phyloP scores from a whole-genome alignment of 2,888 invertebrate genomes.

The Hanleya hanleyi region DNA sequence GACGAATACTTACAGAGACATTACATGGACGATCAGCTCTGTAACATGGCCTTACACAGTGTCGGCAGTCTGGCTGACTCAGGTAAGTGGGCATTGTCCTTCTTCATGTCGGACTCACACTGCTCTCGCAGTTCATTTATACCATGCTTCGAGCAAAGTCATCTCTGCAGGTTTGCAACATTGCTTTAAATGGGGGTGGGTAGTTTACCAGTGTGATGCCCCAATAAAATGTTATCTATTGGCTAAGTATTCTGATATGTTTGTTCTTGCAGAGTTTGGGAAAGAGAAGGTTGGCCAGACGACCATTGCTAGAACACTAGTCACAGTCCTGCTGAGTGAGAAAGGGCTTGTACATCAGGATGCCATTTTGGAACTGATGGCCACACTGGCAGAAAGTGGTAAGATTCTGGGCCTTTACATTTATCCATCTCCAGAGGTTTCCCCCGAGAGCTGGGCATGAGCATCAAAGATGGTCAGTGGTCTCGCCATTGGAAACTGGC shows the following conservation, averaged over 20 bases:
- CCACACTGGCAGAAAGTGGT: conserved; percentile 70
- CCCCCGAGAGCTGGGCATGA: too few relatives aligned
- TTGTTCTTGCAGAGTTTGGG: conserved; percentile 50
- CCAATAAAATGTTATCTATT: too few relatives aligned
- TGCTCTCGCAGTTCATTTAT: too few relatives aligned
- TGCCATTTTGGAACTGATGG: conserved; percentile 67
- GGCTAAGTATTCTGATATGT: not conserved
- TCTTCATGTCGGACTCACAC: too few relatives aligned
- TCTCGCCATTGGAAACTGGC: too few relatives aligned
- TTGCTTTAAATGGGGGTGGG: too few relatives aligned
- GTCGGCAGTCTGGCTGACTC: conserved; percentile 76
- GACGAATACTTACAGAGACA: conserved; percentile 75
- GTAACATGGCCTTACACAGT: conserved; percentile 76
- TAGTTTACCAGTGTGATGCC: too few relatives aligned
- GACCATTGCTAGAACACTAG: conserved; percentile 51
- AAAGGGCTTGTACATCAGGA: conserved; percentile 59
- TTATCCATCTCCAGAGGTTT: too few relatives aligned
- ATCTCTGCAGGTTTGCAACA: not conserved
- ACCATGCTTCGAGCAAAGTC: not conserved
- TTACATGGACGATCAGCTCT: conserved; percentile 75
- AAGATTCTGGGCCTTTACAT: too few relatives aligned
- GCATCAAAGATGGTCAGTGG: too few relatives aligned
- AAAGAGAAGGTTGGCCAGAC: conserved; percentile 50
- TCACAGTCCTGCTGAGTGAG: conserved; percentile 55
- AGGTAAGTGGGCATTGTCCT: conserved; percentile 69